Conservation (phyloP, 1,140 invertebrate species). For the Luehdorfia chinensis region DNA sequence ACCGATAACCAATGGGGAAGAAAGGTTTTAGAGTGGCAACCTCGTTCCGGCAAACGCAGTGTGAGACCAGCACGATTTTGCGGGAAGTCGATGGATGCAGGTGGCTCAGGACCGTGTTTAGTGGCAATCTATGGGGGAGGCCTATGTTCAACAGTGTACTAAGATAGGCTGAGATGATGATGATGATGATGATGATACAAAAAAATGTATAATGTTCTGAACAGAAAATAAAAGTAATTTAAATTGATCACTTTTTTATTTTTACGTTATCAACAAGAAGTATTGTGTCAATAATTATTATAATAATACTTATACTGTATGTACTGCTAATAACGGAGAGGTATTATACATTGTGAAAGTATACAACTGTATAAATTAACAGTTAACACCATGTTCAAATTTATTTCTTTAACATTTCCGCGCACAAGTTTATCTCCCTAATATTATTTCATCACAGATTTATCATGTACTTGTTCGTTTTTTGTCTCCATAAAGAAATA, state of each 20-base stretch:
- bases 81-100: no score
- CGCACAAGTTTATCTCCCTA: slow-evolving; percentile 49
- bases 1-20: no score
- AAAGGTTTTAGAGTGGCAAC: no score
- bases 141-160: no score
- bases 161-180: no score
- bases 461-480: slow-evolving; percentile 70
- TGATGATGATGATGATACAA: no score
- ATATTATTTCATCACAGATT: slow-evolving; percentile 72
- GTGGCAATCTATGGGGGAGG: no score
- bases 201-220: no score
- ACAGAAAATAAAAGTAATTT: slow-evolving; percentile 26
- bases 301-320: slow-evolving; percentile 69
- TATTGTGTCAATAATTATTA: slow-evolving; percentile 66
- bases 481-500: slow-evolving; percentile 47
- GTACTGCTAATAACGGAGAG: slow-evolving; percentile 60
- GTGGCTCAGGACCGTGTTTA: no score
- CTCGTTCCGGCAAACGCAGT: no score
- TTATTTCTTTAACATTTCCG: slow-evolving; percentile 42
- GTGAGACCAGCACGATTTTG: no score
- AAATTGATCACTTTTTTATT: slow-evolving; percentile 70
- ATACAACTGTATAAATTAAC: slow-evolving; percentile 53
- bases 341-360: slow-evolving; percentile 54
- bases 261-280: slow-evolving; percentile 69
- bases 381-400: slow-evolving; percentile 46